Percentiles rank a stretch among this genome's conserved stretches.
phyloP scores from a whole-genome alignment of 2,797 vertebrate species.

The Lerista edwardsae region DNA sequence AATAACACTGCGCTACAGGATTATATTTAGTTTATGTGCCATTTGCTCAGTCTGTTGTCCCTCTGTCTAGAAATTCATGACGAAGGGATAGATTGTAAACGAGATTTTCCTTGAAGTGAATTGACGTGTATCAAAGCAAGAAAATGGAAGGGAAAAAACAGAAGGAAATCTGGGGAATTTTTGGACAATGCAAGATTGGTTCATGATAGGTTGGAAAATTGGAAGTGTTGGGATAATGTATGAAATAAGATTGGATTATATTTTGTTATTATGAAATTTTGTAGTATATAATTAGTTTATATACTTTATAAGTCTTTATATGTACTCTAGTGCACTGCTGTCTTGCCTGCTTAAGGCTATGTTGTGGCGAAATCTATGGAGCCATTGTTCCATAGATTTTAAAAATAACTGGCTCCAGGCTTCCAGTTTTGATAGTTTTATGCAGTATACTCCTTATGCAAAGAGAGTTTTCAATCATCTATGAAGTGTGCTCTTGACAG shows the following conservation, averaged over 20 bases:
- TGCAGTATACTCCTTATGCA: conserved; percentile 35
- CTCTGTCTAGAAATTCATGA: not conserved
- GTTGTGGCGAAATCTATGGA: not conserved
- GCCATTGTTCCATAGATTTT: not conserved
- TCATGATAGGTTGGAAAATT: not conserved
- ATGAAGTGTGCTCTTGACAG: conserved; percentile 37
- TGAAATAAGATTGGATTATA: not conserved
- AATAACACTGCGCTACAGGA: too few species aligned
- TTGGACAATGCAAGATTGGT: not conserved
- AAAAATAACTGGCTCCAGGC: not conserved
- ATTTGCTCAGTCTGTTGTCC: not conserved
- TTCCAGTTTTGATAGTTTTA: conserved; percentile 49
- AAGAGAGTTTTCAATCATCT: conserved; percentile 44
- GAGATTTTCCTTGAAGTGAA: not conserved
- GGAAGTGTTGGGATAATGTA: not conserved
- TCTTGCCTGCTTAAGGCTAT: not conserved
- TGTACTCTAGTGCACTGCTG: too few species aligned
- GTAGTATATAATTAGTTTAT: not conserved
- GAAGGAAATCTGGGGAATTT: not conserved
- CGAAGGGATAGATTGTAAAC: not conserved
- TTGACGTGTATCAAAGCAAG: not conserved
- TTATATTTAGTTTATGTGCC: not conserved
- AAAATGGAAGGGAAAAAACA: not conserved
- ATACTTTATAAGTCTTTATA: not conserved
- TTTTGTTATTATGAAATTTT: not conserved